Evolutionary conservation across 2,113 vertebrate species (phyloP).

Genomic region (Oplegnathus fasciatus): DNA sequence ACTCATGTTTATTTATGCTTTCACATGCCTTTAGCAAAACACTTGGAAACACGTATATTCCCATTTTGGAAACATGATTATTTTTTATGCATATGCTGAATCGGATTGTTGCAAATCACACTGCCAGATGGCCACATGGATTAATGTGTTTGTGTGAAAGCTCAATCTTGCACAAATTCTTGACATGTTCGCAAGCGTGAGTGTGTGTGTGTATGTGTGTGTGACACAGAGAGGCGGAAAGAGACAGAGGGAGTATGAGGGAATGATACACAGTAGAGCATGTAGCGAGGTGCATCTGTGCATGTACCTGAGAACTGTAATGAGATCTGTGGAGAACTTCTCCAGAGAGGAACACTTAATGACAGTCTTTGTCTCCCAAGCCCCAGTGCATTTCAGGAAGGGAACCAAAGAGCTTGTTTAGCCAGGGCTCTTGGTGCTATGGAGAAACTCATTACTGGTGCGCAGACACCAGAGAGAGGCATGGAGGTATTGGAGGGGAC

Average conservation of each 20-base stretch:
- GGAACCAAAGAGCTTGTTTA: conserved; percentile 38
- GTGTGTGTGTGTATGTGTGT: not conserved
- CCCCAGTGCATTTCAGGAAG: conserved; percentile 52
- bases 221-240: not conserved
- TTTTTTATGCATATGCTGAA: conserved; percentile 39
- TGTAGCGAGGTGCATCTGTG: conserved; percentile 43
- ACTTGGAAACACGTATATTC: conserved; percentile 33
- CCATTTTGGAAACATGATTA: conserved; percentile 23
- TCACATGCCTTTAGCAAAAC: conserved; percentile 39
- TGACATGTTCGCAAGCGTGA: not conserved
- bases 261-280: not conserved
- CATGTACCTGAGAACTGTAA: conserved; percentile 57
- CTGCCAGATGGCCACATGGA: conserved; percentile 31
- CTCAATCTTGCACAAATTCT: not conserved
- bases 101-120: conserved; percentile 25
- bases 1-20: conserved; percentile 63
- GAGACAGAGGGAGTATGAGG: not conserved
- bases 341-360: conserved; percentile 61
- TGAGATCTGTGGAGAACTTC: conserved; percentile 66
- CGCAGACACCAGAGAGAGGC: conserved; percentile 54
- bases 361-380: conserved; percentile 53
- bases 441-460: conserved; percentile 68
- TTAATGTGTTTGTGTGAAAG: conserved; percentile 10
- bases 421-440: conserved; percentile 40
- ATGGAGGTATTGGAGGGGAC: conserved; percentile 40